Evolutionary conservation across 2,113 vertebrate species (phyloP).

Genomic region (Chloroceryle aenea): DNA sequence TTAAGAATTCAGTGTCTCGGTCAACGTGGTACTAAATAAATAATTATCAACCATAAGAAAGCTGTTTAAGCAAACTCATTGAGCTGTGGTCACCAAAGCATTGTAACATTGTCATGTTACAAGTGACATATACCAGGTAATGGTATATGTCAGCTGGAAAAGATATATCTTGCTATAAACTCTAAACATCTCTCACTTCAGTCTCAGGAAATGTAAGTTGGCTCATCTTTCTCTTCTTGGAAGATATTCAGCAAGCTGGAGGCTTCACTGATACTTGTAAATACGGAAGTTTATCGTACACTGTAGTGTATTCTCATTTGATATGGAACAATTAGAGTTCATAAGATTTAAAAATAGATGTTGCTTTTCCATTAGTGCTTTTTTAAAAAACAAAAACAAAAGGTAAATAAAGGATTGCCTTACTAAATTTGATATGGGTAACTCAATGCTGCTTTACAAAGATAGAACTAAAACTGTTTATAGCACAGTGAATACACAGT

Average conservation of each 20-base stretch:
- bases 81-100: conserved; percentile 78
- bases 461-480: conserved; percentile 71
- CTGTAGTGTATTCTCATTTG: conserved; percentile 74
- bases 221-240: conserved; percentile 84
- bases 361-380: conserved; percentile 73
- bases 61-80: conserved; percentile 69
- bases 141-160: conserved; percentile 91
- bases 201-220: conserved; percentile 86
- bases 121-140: conserved; percentile 85
- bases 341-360: conserved; percentile 78
- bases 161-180: conserved; percentile 81
- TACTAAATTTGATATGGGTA: conserved; percentile 75
- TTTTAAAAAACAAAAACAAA: conserved; percentile 74
- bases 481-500: conserved; percentile 44
- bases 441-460: conserved; percentile 66
- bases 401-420: conserved; percentile 76
- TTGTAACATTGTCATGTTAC: conserved; percentile 78
- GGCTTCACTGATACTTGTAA: conserved; percentile 83
- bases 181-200: conserved; percentile 91
- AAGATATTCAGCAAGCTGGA: conserved; percentile 83
- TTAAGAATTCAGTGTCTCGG: conserved; percentile 69
- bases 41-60: conserved; percentile 66
- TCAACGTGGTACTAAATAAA: conserved; percentile 46
- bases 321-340: conserved; percentile 80
- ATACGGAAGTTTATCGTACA: conserved; percentile 83